Evolutionary conservation across 2,797 vertebrate genomes (phyloP).

Genomic region (Bradypodion ventrale): DNA sequence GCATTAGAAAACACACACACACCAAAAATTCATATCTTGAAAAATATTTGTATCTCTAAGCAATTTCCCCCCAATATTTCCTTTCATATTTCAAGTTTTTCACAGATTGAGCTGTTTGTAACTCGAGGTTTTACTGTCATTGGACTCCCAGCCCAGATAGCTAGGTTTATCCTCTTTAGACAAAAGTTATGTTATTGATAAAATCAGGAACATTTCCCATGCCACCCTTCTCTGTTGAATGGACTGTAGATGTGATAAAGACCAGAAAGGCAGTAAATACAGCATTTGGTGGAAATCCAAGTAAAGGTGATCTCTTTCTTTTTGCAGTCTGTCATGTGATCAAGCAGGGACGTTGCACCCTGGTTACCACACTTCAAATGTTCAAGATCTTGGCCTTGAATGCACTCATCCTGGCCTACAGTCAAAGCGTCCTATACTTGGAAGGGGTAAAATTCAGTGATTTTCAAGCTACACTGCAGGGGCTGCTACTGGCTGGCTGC

Average conservation of each 20-base stretch:
- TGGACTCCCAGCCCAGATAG: not conserved
- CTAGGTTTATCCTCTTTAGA: not conserved
- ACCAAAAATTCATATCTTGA: too few species aligned
- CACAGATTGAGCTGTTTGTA: too few species aligned
- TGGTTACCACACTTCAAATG: conserved; percentile 98
- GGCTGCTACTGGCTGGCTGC: conserved; percentile 93
- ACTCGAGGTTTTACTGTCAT: too few species aligned
- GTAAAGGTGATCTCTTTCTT: not conserved
- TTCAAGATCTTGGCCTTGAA: conserved; percentile 98
- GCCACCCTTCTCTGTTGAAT: not conserved
- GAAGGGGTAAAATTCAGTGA: conserved; percentile 98
- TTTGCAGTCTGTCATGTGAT: conserved; percentile 94
- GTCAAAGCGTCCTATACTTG: conserved; percentile 97
- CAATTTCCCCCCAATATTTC: too few species aligned
- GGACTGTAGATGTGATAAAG: not conserved
- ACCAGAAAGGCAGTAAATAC: not conserved
- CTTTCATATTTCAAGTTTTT: too few species aligned
- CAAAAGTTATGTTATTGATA: not conserved
- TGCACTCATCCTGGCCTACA: conserved; percentile 94
- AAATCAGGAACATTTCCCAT: not conserved
- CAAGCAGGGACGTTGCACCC: conserved; percentile 96
- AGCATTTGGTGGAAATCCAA: not conserved
- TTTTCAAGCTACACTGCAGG: conserved; percentile 95
- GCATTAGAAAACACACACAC: too few species aligned
- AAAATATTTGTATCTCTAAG: too few species aligned